These are phyloP conservation scores for Torymus texanus DNA, from an alignment of 2,888 invertebrate genomes.

Conservation along the genomic window DNA sequence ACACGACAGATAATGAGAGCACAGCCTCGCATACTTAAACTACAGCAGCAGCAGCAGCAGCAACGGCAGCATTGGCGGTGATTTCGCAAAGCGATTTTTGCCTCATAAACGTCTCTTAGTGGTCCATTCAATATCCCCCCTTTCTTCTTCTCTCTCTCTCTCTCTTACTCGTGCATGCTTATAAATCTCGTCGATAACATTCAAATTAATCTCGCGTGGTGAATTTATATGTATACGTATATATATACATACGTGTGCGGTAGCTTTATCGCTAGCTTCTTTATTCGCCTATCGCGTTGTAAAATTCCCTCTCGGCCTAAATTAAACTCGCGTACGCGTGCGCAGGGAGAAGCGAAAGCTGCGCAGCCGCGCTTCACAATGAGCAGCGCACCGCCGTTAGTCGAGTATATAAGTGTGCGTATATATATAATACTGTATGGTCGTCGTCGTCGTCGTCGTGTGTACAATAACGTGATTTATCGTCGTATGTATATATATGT, in stretches of 20 bases:
- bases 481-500: background rate
- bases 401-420: no score
- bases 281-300: slow-evolving; percentile 19
- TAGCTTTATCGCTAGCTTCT: slow-evolving; percentile 16
- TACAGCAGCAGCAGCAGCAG: no score
- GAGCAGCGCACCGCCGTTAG: no score
- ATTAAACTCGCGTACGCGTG: no score
- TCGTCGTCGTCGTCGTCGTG: no score
- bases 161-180: background rate
- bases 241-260: background rate
- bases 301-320: no score
- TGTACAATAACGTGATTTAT: slow-evolving; percentile 20
- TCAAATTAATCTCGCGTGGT: slow-evolving; percentile 51
- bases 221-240: slow-evolving; percentile 33
- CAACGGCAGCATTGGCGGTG: no score
- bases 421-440: no score
- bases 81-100: slow-evolving; percentile 20
- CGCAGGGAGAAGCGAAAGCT: background rate
- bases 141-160: background rate
- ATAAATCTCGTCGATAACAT: slow-evolving; percentile 56
- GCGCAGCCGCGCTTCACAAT: background rate
- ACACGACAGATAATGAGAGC: no score
- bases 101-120: slow-evolving; percentile 7
- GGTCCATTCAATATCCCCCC: slow-evolving; percentile 13
- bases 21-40: no score